These are phyloP conservation scores for Lycocorax pyrrhopterus DNA, from an alignment of 2,113 vertebrate species.

Conservation along the genomic window DNA sequence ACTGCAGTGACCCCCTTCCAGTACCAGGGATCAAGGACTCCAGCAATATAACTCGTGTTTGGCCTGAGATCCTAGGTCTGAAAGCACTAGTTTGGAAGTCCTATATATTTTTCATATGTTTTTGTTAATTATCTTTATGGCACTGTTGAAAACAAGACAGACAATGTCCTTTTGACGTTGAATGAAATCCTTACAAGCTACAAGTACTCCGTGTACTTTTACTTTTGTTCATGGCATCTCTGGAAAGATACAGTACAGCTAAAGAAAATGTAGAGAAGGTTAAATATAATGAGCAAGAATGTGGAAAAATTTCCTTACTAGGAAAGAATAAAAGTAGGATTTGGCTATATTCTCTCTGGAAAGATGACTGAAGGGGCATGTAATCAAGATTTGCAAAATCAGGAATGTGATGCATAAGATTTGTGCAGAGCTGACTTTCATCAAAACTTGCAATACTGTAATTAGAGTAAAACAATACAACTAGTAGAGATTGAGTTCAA, in stretches of 20 bases:
- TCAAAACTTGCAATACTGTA: not conserved
- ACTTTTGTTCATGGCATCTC: not conserved
- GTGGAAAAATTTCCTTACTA: not conserved
- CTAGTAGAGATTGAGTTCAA: not conserved
- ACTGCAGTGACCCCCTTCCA: not conserved
- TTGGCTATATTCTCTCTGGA: not conserved
- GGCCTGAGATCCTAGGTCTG: not conserved
- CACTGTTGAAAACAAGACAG: not conserved
- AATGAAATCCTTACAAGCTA: not conserved
- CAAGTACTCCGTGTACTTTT: not conserved
- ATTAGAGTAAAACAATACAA: not conserved
- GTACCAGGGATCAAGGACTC: not conserved
- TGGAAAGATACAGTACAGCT: not conserved
- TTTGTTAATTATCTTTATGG: not conserved
- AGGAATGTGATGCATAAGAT: not conserved
- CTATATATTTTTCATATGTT: not conserved
- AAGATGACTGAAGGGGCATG: not conserved
- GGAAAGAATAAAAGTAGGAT: not conserved
- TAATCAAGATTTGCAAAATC: not conserved
- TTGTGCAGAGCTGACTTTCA: not conserved
- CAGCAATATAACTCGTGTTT: not conserved
- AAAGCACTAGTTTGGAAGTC: not conserved
- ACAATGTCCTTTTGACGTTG: not conserved
- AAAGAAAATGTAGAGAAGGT: not conserved
- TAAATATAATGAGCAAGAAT: not conserved